Evolutionary conservation across 2,113 vertebrate genomes (phyloP).

Genomic region (Bubo blakistoni): DNA sequence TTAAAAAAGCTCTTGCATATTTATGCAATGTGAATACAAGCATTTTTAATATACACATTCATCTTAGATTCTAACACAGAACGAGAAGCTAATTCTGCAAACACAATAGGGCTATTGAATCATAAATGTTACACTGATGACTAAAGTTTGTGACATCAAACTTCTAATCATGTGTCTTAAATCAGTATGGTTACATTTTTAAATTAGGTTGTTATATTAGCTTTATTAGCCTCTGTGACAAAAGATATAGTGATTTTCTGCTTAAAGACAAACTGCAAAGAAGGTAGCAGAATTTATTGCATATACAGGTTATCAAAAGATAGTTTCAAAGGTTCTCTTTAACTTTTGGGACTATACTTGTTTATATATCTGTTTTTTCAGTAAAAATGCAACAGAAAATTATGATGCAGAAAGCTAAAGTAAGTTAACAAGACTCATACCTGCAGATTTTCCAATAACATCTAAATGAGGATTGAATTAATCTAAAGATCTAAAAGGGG

Average conservation of each 20-base stretch:
- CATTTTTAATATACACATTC: constrained; percentile 3
- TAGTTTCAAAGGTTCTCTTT: neutral
- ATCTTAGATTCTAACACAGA: neutral
- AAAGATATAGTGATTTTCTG: neutral
- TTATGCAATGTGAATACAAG: neutral
- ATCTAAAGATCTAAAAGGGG: neutral
- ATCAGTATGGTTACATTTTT: neutral
- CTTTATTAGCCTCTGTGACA: neutral
- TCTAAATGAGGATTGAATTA: neutral
- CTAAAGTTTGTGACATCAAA: neutral
- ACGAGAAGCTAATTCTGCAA: neutral
- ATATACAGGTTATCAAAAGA: neutral
- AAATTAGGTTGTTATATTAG: neutral
- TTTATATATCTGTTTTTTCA: neutral
- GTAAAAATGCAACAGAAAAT: neutral
- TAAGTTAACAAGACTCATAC: neutral
- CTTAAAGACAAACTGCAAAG: neutral
- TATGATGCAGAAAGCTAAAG: neutral
- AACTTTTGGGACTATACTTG: neutral
- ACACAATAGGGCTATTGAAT: neutral
- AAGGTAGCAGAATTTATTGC: neutral
- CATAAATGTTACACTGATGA: neutral
- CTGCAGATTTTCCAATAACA: neutral
- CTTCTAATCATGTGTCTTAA: neutral
- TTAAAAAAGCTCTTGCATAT: constrained; percentile 1